Evolutionary conservation across 2,888 invertebrate genomes (phyloP).

Genomic region (Desoria tigrina): DNA sequence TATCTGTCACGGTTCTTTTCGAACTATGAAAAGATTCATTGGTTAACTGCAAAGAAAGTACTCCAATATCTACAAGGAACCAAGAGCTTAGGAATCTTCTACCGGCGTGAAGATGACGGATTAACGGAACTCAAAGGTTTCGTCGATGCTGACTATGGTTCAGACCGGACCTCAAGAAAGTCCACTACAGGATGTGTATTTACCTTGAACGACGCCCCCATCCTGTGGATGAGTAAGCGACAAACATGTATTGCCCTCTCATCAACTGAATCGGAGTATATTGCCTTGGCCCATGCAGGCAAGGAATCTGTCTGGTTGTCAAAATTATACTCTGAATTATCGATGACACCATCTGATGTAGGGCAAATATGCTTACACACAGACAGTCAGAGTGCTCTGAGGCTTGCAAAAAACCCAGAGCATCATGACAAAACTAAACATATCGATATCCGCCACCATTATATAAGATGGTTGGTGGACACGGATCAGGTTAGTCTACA

Average conservation of each 20-base stretch:
- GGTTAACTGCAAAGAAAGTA: slow-evolving; percentile 5
- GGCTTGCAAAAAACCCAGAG: slow-evolving; percentile 47
- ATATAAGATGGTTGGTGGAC: slow-evolving; percentile 24
- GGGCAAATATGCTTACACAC: slow-evolving; percentile 8
- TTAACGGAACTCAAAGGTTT: too few species aligned
- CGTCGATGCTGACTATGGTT: slow-evolving; percentile 48
- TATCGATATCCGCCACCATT: slow-evolving; percentile 50
- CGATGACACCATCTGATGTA: background rate
- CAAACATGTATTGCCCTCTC: too few species aligned
- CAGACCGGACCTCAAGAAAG: slow-evolving; percentile 37
- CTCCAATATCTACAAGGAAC: too few species aligned
- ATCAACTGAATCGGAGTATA: too few species aligned
- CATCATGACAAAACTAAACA: slow-evolving; percentile 51
- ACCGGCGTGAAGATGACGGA: background rate
- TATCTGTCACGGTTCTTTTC: too few species aligned
- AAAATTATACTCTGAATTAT: background rate
- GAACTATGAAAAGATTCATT: background rate
- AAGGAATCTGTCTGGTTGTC: too few species aligned
- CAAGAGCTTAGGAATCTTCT: too few species aligned
- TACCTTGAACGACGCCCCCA: slow-evolving; percentile 1
- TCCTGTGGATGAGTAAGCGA: too few species aligned
- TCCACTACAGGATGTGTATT: slow-evolving; percentile 45
- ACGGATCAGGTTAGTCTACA: slow-evolving; percentile 4
- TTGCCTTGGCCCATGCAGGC: too few species aligned
- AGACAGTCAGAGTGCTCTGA: slow-evolving; percentile 42